A percentile compares a stretch with the other conserved stretches of the same genome.
Evolutionary conservation across 2,888 invertebrate species (phyloP).

Genomic region (Protonemura montana): DNA sequence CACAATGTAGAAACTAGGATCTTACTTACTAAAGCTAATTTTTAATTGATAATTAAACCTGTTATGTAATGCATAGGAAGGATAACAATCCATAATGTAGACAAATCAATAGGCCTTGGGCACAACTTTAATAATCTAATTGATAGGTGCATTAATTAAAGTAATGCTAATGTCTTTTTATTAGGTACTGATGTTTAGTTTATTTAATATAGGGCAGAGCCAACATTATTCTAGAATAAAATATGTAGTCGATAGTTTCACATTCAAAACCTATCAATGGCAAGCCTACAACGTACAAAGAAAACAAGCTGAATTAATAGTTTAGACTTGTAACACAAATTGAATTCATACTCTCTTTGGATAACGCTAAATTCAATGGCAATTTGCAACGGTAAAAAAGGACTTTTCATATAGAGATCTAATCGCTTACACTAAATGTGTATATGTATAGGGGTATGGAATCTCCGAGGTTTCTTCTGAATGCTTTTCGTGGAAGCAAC

Average conservation of each 20-base stretch:
- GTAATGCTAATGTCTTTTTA: background rate
- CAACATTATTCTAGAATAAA: background rate
- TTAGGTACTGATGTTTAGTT: background rate
- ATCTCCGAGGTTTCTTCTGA: too few relatives aligned
- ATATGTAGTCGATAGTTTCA: background rate
- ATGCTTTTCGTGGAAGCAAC: too few relatives aligned
- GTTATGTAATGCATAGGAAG: background rate
- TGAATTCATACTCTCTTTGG: too few relatives aligned
- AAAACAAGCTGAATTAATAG: background rate
- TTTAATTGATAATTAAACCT: background rate
- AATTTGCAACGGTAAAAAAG: too few relatives aligned
- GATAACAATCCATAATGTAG: background rate
- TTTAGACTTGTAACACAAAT: too few relatives aligned
- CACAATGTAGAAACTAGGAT: background rate
- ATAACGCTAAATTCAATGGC: too few relatives aligned
- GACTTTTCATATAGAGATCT: too few relatives aligned
- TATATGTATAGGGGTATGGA: too few relatives aligned
- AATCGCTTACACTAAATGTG: too few relatives aligned
- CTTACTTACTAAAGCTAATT: background rate
- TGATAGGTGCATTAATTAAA: background rate
- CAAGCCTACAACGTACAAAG: background rate
- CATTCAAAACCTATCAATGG: background rate
- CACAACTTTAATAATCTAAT: background rate
- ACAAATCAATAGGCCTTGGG: background rate
- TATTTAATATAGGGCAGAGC: background rate